Conservation (phyloP, 2,797 vertebrate species). For the Galagoides demidoff region DNA sequence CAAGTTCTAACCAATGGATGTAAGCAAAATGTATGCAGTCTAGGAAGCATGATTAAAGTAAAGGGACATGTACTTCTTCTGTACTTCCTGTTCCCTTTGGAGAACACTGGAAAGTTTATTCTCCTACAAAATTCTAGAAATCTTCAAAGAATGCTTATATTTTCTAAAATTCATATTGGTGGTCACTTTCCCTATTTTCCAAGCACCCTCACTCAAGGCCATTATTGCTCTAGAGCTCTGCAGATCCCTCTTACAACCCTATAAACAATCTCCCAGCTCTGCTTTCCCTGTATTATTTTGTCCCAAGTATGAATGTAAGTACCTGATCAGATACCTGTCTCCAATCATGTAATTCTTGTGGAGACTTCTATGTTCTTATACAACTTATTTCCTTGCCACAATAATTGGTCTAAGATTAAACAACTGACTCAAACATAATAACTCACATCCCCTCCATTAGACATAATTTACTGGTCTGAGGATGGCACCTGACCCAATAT, state of each 20-base stretch:
- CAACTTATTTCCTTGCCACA: background rate
- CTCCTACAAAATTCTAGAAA: background rate
- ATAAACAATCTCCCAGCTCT: background rate
- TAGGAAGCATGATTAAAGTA: background rate
- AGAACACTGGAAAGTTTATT: background rate
- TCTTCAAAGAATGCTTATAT: background rate
- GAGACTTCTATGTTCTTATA: background rate
- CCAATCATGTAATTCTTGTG: background rate
- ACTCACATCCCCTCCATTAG: background rate
- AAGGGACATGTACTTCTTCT: background rate
- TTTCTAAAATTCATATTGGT: background rate
- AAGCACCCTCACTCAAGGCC: background rate
- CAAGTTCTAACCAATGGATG: background rate
- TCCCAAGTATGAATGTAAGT: background rate
- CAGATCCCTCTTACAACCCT: background rate
- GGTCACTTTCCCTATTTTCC: background rate
- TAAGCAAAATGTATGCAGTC: background rate
- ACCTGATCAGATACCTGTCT: background rate
- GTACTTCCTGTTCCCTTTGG: background rate
- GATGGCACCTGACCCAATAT: background rate
- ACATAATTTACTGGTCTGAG: background rate
- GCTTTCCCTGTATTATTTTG: background rate
- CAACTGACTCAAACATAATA: background rate
- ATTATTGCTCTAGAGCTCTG: background rate
- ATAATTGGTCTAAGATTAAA: background rate